Conservation (phyloP, 2,113 vertebrate genomes). For the Psephotus haematonotus region DNA sequence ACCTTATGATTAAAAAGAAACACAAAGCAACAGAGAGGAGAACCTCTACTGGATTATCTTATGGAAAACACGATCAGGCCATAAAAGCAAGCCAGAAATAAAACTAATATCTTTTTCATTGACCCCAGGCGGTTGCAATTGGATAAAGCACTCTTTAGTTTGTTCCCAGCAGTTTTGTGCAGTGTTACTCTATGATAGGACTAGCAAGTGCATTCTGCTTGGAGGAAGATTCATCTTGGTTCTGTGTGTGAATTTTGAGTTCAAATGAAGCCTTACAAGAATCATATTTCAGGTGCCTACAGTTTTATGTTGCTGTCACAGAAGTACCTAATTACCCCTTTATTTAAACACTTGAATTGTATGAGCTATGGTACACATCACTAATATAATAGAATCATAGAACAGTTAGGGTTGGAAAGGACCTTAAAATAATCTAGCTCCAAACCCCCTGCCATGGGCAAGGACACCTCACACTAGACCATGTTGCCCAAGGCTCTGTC, state of each 20-base stretch:
- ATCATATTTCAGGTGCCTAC: conserved; percentile 8
- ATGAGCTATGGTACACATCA: neutral
- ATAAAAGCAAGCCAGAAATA: conserved; percentile 65
- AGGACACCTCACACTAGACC: neutral
- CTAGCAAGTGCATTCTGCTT: conserved; percentile 56
- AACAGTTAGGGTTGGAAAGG: neutral
- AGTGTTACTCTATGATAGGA: conserved; percentile 50
- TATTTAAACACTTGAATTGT: neutral
- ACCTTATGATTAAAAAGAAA: conserved; percentile 40
- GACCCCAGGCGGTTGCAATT: conserved; percentile 62
- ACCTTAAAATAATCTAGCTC: neutral
- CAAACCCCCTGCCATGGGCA: neutral
- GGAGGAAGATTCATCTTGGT: conserved; percentile 56
- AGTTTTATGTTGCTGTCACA: neutral
- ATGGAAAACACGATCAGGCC: conserved; percentile 49
- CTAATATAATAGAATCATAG: neutral
- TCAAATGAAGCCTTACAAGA: conserved; percentile 22
- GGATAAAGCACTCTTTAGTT: conserved; percentile 58
- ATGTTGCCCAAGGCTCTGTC: neutral
- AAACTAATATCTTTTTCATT: conserved; percentile 63
- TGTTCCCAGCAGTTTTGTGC: conserved; percentile 58
- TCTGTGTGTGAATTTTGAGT: conserved; percentile 19
- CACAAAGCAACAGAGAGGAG: conserved; percentile 13
- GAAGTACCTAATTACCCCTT: neutral
- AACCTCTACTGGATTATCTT: conserved; percentile 56